Percentiles rank a stretch among this genome's conserved stretches.
phyloP scores from a whole-genome alignment of 2,113 vertebrate genomes.

The Saiga tatarica region DNA sequence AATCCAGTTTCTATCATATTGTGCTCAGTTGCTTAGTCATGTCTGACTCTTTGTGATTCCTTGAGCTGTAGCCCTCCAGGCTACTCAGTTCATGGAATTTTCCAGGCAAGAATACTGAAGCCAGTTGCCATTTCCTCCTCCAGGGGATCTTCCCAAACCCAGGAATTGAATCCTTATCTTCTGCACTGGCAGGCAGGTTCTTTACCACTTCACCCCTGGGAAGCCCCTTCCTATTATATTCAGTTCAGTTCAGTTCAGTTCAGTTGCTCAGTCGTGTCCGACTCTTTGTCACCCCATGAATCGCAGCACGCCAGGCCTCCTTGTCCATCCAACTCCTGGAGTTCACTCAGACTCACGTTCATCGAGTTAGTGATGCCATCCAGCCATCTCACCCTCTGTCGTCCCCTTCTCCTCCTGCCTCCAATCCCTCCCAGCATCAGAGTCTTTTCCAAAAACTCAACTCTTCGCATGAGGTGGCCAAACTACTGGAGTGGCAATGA shows the following conservation, averaged over 20 bases:
- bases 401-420: no score
- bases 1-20: not conserved
- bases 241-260: no score
- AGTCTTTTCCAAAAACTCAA: no score
- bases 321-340: no score
- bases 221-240: not conserved
- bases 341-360: no score
- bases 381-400: no score
- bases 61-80: not conserved
- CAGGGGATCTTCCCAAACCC: not conserved
- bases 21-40: not conserved
- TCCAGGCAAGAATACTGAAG: not conserved
- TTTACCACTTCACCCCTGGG: not conserved
- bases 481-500: not conserved
- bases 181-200: not conserved
- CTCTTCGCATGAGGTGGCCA: no score
- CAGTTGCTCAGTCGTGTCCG: no score
- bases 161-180: not conserved
- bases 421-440: no score
- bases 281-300: no score
- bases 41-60: not conserved
- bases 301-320: no score
- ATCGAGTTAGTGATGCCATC: no score
- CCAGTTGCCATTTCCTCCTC: not conserved
- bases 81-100: not conserved